phyloP scores from a whole-genome alignment of 1,140 invertebrate genomes.

The Drosophila pseudoobscura region DNA sequence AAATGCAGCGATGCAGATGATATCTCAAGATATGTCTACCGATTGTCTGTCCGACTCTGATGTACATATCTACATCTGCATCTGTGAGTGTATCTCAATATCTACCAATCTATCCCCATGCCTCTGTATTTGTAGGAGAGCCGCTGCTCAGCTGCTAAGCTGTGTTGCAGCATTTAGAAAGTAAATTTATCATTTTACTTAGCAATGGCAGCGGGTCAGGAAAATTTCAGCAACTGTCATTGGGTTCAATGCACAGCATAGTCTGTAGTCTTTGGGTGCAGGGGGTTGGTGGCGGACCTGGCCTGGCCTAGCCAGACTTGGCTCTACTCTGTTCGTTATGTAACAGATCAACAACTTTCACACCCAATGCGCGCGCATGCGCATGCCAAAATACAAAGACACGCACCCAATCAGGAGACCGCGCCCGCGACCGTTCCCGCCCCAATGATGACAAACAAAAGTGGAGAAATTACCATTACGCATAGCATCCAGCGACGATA shows the following conservation, averaged over 20 bases:
- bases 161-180: slow-evolving; percentile 70
- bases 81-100: slow-evolving; percentile 4
- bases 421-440: background rate
- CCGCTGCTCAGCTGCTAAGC: slow-evolving; percentile 24
- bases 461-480: slow-evolving; percentile 72
- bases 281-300: slow-evolving; percentile 2
- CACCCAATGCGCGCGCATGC: slow-evolving; percentile 63
- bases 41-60: slow-evolving; percentile 8
- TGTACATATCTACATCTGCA: slow-evolving; percentile 20
- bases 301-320: slow-evolving; percentile 18
- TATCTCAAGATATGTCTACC: slow-evolving; percentile 56
- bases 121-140: slow-evolving; percentile 1
- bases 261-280: slow-evolving; percentile 28
- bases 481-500: slow-evolving; percentile 50
- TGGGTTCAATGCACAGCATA: slow-evolving; percentile 74
- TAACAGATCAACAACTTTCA: slow-evolving; percentile 81
- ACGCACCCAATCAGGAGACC: slow-evolving; percentile 58
- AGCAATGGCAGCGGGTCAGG: slow-evolving; percentile 54
- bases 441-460: slow-evolving; percentile 57
- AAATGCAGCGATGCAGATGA: slow-evolving; percentile 63
- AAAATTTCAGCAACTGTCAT: slow-evolving; percentile 76
- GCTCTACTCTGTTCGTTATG: slow-evolving; percentile 51
- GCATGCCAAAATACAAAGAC: slow-evolving; percentile 41
- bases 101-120: slow-evolving; percentile 1
- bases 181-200: slow-evolving; percentile 62